Conservation (phyloP, 2,113 vertebrate species). For the Haplochromis burtoni region DNA sequence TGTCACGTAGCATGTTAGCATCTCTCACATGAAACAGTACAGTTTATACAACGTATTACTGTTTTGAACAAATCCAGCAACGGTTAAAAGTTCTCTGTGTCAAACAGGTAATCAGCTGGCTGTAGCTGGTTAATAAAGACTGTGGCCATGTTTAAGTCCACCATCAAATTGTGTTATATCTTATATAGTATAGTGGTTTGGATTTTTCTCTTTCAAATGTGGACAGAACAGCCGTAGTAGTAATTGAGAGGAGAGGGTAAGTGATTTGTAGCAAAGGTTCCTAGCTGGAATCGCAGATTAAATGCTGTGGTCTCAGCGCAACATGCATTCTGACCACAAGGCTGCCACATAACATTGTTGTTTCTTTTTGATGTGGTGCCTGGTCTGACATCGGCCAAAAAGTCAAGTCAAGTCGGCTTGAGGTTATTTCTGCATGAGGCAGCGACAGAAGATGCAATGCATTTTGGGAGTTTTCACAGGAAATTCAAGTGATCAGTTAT, state of each 20-base stretch:
- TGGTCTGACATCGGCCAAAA: not conserved
- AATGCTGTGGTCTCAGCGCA: not conserved
- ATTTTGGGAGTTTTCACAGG: not conserved
- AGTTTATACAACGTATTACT: not conserved
- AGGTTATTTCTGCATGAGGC: not conserved
- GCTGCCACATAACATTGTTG: not conserved
- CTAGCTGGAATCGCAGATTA: not conserved
- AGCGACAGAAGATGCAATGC: not conserved
- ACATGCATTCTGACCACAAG: not conserved
- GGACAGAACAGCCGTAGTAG: accelerated
- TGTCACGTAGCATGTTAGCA: not conserved
- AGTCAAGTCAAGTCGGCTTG: accelerated
- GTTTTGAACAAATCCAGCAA: not conserved
- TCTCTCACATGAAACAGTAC: not conserved
- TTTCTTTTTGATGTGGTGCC: not conserved
- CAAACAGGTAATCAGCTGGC: not conserved
- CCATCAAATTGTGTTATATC: not conserved
- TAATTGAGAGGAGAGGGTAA: not conserved
- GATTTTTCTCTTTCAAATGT: not conserved
- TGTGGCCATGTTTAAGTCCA: not conserved
- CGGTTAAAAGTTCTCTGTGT: too few species aligned
- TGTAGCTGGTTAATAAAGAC: not conserved
- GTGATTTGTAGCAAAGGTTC: not conserved
- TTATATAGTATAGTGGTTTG: not conserved
- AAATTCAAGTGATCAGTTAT: not conserved